A percentile compares a stretch with the other conserved stretches of the same genome.
These are phyloP conservation scores for Gila robusta DNA, from an alignment of 2,797 vertebrate genomes.

Conservation along the genomic window DNA sequence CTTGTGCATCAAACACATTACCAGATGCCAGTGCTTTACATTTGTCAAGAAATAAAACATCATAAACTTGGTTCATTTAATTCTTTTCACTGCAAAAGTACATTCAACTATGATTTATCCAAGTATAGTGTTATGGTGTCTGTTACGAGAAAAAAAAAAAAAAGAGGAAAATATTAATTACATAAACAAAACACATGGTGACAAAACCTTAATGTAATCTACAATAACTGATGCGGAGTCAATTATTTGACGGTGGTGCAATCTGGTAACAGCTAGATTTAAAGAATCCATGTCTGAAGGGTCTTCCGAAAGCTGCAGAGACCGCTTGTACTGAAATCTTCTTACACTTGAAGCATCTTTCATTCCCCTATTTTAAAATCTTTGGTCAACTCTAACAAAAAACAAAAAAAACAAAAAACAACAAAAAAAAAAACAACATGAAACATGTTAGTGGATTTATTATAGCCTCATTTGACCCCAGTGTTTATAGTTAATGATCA, in stretches of 20 bases:
- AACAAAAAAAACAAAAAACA: not conserved
- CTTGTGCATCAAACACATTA: not conserved
- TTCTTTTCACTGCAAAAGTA: not conserved
- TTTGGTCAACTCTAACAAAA: not conserved
- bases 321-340: not conserved
- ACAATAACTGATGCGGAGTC: not conserved
- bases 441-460: slow-evolving; percentile 49
- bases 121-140: no score
- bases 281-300: not conserved
- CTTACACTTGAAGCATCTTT: not conserved
- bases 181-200: not conserved
- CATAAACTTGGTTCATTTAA: not conserved
- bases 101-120: no score
- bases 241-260: not conserved
- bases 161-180: not conserved
- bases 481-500: slow-evolving; percentile 61
- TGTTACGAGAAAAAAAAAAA: no score
- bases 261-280: not conserved
- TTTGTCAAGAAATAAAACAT: not conserved
- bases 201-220: not conserved
- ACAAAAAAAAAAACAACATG: no score
- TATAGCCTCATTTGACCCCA: slow-evolving; percentile 40
- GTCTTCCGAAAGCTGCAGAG: not conserved
- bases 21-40: not conserved
- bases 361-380: not conserved